Conservation (phyloP, 2,797 vertebrate genomes). For the Ctenosaura bakeri region DNA sequence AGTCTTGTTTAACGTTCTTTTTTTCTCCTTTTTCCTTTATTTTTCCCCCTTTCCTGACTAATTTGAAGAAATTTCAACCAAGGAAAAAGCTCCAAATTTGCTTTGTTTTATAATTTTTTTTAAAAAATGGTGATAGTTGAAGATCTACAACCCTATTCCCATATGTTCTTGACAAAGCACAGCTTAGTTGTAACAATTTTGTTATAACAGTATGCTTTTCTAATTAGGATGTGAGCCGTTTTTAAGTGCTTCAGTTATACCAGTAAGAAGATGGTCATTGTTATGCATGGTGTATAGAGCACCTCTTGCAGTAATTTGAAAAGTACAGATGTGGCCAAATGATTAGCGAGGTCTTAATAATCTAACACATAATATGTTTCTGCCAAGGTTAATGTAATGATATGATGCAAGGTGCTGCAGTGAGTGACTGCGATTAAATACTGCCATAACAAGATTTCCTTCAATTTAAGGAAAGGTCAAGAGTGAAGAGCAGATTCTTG, state of each 20-base stretch:
- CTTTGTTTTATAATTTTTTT: not conserved
- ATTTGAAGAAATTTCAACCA: not conserved
- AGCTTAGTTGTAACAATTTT: not conserved
- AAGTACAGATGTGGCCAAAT: constrained; percentile 43
- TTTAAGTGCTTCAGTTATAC: constrained; percentile 9
- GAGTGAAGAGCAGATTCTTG: constrained; percentile 23
- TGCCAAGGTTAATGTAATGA: constrained; percentile 30
- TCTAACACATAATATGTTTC: constrained; percentile 39
- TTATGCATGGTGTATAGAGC: not conserved
- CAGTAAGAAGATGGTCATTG: constrained; percentile 12
- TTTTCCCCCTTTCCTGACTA: not conserved
- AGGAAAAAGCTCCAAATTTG: not conserved
- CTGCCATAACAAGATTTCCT: constrained; percentile 25
- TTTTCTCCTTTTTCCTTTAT: no score
- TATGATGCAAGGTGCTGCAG: not conserved
- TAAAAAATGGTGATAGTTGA: not conserved
- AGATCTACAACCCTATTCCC: not conserved
- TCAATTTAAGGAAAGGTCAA: constrained; percentile 35
- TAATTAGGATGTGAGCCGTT: constrained; percentile 13
- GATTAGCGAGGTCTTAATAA: constrained; percentile 52
- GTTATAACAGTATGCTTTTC: not conserved
- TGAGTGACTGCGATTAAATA: constrained; percentile 21
- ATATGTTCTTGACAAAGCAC: not conserved
- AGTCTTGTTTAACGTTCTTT: not conserved
- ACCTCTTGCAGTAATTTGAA: constrained; percentile 38